Percentiles rank a stretch among this genome's conserved stretches.
phyloP scores from a whole-genome alignment of 2,888 invertebrate genomes.

The Yponomeuta sedellus region DNA sequence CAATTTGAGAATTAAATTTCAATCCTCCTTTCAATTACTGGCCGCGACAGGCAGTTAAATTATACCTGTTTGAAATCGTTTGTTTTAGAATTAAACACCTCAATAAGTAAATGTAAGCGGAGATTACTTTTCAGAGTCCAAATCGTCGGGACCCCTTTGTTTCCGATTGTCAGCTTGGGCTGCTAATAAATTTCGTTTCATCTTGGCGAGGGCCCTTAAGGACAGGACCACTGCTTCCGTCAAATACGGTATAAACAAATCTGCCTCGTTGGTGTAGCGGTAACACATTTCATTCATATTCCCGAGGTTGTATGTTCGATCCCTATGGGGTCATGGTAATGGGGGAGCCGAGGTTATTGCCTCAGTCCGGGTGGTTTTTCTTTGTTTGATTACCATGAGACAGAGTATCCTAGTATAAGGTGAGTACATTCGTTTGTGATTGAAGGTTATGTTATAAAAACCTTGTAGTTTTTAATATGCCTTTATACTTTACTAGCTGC shows the following conservation, averaged over 20 bases:
- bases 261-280: too few relatives aligned
- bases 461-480: too few relatives aligned
- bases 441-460: too few relatives aligned
- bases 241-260: background rate
- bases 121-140: conserved; percentile 33
- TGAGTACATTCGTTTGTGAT: too few relatives aligned
- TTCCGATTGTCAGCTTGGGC: conserved; percentile 44
- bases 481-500: too few relatives aligned
- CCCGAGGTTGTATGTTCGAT: too few relatives aligned
- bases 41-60: background rate
- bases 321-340: too few relatives aligned
- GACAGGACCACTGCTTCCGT: background rate
- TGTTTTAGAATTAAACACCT: conserved; percentile 32
- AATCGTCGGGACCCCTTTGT: conserved; percentile 42
- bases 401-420: too few relatives aligned
- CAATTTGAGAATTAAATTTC: background rate
- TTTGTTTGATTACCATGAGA: too few relatives aligned
- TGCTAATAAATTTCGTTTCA: conserved; percentile 55
- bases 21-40: background rate
- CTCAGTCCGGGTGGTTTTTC: too few relatives aligned
- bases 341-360: too few relatives aligned
- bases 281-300: too few relatives aligned
- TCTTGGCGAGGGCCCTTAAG: conserved; percentile 30
- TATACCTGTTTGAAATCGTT: conserved; percentile 8
- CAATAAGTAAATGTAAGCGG: conserved; percentile 49